These are phyloP conservation scores for Oxyruncus cristatus DNA, from an alignment of 2,113 vertebrate genomes.

Conservation along the genomic window DNA sequence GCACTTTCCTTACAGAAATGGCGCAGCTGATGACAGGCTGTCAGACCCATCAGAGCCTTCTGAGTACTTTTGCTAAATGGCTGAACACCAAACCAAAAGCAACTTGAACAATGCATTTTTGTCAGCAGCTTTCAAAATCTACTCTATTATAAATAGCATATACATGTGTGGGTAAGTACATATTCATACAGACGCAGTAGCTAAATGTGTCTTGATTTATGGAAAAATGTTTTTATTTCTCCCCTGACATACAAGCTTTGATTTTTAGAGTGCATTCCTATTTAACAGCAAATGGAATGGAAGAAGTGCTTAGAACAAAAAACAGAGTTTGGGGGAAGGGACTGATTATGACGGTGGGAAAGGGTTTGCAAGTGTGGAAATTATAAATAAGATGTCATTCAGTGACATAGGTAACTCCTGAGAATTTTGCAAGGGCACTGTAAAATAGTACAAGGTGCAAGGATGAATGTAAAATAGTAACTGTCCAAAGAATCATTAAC, in stretches of 20 bases:
- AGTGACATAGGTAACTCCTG: background rate
- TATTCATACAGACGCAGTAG: rapidly evolving
- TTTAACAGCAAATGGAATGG: background rate
- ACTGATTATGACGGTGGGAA: background rate
- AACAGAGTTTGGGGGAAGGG: background rate
- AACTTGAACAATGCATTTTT: background rate
- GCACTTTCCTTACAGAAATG: background rate
- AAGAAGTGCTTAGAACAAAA: background rate
- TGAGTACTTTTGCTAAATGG: background rate
- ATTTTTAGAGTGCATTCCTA: background rate
- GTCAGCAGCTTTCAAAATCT: background rate
- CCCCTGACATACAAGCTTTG: background rate
- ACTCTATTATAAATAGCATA: background rate
- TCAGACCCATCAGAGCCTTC: background rate
- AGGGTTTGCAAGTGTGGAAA: background rate
- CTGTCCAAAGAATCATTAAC: background rate
- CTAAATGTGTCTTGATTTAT: background rate
- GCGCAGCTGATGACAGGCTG: background rate
- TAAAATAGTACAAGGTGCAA: background rate
- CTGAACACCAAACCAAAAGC: background rate
- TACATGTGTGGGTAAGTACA: background rate
- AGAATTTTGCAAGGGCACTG: background rate
- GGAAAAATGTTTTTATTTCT: background rate
- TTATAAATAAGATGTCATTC: background rate
- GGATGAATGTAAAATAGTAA: background rate